phyloP scores from a whole-genome alignment of 2,113 vertebrate genomes.

The Phrynosoma platyrhinos region DNA sequence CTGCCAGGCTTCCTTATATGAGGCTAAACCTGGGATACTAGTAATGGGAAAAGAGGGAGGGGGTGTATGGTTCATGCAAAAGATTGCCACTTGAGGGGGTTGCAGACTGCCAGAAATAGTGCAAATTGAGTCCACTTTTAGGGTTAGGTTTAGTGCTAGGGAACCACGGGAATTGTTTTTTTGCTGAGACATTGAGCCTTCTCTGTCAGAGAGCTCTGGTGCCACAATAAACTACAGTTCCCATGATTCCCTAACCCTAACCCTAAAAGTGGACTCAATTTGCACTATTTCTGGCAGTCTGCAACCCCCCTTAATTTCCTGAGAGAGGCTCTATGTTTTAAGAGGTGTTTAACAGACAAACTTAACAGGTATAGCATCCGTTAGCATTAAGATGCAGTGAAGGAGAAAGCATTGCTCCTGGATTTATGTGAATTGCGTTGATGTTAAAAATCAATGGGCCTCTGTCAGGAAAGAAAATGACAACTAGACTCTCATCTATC shows the following conservation, averaged over 20 bases:
- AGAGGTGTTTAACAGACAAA: not conserved
- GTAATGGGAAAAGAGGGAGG: not conserved
- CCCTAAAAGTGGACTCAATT: no score
- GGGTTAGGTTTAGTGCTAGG: no score
- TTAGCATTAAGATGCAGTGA: not conserved
- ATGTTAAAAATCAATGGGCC: not conserved
- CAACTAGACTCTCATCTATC: not conserved
- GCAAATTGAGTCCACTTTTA: no score
- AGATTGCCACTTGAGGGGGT: not conserved
- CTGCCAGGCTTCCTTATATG: not conserved
- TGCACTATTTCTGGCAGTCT: no score
- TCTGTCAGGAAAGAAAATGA: conserved; percentile 5
- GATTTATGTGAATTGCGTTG: conserved; percentile 1
- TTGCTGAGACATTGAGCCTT: no score
- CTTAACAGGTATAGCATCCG: not conserved
- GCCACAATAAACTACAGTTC: no score
- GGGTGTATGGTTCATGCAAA: not conserved
- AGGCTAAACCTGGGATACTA: not conserved
- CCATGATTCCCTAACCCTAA: no score
- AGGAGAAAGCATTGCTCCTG: not conserved
- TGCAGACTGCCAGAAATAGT: no score
- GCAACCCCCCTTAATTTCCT: no score
- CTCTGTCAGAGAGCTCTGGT: no score
- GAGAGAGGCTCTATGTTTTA: conserved; percentile 7
- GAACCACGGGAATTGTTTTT: no score